Evolutionary conservation across 2,113 vertebrate species (phyloP).

Genomic region (Osmerus mordax): DNA sequence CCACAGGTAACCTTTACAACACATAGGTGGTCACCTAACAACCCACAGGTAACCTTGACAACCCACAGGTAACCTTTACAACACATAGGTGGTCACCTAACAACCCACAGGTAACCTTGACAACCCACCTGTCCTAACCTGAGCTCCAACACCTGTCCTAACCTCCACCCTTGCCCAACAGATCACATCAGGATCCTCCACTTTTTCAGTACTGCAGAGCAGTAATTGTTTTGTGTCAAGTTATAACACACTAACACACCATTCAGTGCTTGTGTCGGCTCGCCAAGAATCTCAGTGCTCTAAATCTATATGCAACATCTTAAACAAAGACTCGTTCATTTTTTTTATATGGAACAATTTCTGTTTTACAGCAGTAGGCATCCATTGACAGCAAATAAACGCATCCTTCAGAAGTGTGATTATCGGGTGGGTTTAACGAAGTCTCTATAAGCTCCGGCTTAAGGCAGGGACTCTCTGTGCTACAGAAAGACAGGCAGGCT

Average conservation of each 20-base stretch:
- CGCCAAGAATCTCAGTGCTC: too few relatives aligned
- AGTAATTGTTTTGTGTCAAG: not conserved
- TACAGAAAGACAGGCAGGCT: conserved; percentile 56
- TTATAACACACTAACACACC: too few relatives aligned
- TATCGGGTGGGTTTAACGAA: conserved; percentile 41
- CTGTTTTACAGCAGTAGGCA: conserved; percentile 27
- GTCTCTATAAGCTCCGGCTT: conserved; percentile 33
- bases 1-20: too few relatives aligned
- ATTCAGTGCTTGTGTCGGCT: too few relatives aligned
- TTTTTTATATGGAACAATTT: conserved; percentile 34
- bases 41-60: too few relatives aligned
- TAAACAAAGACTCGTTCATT: conserved; percentile 4
- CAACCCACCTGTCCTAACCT: not conserved
- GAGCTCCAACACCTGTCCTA: not conserved
- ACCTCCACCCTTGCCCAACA: not conserved
- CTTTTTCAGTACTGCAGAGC: not conserved
- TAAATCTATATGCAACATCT: too few relatives aligned
- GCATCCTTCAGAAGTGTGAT: conserved; percentile 42
- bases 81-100: too few relatives aligned
- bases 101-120: too few relatives aligned
- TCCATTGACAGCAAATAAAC: conserved; percentile 29
- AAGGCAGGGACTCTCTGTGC: conserved; percentile 36
- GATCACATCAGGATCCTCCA: not conserved
- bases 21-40: too few relatives aligned
- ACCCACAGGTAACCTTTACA: too few relatives aligned